These are phyloP conservation scores for Abscondita cerata DNA, from an alignment of 2,888 invertebrate genomes.

Conservation along the genomic window DNA sequence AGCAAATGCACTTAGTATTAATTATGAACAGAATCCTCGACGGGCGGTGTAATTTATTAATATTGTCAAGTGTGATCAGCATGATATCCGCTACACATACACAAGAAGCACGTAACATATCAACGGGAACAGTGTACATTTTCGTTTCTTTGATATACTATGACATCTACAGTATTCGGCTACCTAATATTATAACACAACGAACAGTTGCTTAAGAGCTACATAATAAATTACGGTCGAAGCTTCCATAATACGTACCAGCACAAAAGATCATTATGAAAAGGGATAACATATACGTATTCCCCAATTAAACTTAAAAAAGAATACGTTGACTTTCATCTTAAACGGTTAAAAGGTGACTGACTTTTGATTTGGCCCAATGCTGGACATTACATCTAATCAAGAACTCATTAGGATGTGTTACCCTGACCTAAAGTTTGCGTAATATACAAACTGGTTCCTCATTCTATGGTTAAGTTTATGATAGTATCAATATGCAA, in stretches of 20 bases:
- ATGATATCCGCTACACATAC: conserved; percentile 23
- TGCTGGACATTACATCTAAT: too few relatives aligned
- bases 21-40: conserved; percentile 24
- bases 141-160: conserved; percentile 8
- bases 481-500: too few relatives aligned
- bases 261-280: too few relatives aligned
- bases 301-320: too few relatives aligned
- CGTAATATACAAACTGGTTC: too few relatives aligned
- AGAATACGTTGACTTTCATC: too few relatives aligned
- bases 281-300: too few relatives aligned
- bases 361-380: too few relatives aligned
- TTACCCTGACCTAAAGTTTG: too few relatives aligned
- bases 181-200: conserved; percentile 4
- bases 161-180: conserved; percentile 5
- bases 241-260: conserved; percentile 5
- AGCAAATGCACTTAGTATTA: conserved; percentile 31
- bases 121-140: conserved; percentile 7
- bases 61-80: conserved; percentile 26
- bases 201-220: conserved; percentile 4
- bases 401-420: too few relatives aligned
- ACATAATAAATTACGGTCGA: neutral
- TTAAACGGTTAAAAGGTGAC: too few relatives aligned
- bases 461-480: too few relatives aligned
- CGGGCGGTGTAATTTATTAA: conserved; percentile 25
- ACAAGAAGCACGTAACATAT: conserved; percentile 20